These are phyloP conservation scores for Muscidifurax raptorellus DNA, from an alignment of 1,140 invertebrate genomes.

Conservation along the genomic window DNA sequence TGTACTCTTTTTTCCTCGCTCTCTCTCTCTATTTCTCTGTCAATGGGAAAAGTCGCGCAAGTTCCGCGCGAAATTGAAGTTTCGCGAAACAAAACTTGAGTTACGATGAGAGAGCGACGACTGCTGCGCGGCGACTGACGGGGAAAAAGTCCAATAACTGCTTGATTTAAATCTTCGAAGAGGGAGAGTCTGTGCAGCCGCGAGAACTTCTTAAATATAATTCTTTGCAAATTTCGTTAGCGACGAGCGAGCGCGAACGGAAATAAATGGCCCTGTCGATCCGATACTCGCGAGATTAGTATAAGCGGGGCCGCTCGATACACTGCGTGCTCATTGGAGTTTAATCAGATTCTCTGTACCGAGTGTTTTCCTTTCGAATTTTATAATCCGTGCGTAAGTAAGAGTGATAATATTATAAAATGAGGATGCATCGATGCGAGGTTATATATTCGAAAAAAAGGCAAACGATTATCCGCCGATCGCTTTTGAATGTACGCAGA, in stretches of 20 bases:
- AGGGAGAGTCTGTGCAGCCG: neutral
- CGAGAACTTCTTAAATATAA: conserved; percentile 41
- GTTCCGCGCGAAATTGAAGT: conserved; percentile 56
- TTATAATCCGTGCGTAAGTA: too few species aligned
- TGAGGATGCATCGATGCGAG: too few species aligned
- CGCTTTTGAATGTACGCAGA: too few species aligned
- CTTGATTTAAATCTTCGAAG: conserved; percentile 39
- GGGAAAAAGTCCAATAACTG: conserved; percentile 31
- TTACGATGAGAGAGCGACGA: neutral
- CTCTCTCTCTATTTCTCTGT: conserved; percentile 5
- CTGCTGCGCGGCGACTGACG: neutral
- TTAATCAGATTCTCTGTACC: neutral
- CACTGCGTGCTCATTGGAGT: neutral
- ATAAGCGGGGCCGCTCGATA: too few species aligned
- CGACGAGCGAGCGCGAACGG: neutral
- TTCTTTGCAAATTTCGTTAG: conserved; percentile 38
- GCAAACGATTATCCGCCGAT: too few species aligned
- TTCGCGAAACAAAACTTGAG: conserved; percentile 42
- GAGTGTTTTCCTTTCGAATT: neutral
- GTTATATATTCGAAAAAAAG: too few species aligned
- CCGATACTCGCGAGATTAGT: neutral
- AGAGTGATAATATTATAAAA: neutral
- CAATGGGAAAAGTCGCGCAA: conserved; percentile 37
- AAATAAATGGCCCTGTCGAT: conserved; percentile 10
- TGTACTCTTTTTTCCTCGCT: neutral